Conservation (phyloP, 2,113 vertebrate genomes). For the Poecilia latipinna region DNA sequence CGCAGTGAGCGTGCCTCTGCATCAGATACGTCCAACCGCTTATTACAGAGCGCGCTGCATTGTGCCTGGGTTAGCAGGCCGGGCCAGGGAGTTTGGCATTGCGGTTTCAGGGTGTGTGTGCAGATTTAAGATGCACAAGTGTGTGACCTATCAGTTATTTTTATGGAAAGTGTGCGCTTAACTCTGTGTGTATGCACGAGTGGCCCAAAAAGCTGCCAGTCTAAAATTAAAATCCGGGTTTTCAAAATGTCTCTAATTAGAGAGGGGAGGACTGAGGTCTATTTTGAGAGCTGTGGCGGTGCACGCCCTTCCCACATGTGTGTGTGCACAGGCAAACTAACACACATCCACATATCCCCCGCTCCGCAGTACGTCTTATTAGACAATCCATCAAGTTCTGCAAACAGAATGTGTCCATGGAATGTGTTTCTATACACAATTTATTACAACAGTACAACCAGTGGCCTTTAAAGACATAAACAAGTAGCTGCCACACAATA, state of each 20-base stretch:
- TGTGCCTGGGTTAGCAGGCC: conserved; percentile 74
- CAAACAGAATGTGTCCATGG: conserved; percentile 26
- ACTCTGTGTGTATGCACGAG: conserved; percentile 41
- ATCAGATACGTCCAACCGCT: conserved; percentile 67
- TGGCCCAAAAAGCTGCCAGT: conserved; percentile 74
- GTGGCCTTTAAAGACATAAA: conserved; percentile 52
- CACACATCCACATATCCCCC: conserved; percentile 45
- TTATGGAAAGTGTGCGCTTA: conserved; percentile 65
- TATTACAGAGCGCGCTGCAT: conserved; percentile 75
- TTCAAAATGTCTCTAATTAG: conserved; percentile 86
- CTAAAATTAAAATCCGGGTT: conserved; percentile 86
- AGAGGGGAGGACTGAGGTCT: conserved; percentile 76
- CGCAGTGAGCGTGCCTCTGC: conserved; percentile 46
- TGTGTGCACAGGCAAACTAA: conserved; percentile 48
- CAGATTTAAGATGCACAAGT: conserved; percentile 53
- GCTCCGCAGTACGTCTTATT: conserved; percentile 48
- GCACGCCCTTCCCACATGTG: conserved; percentile 77
- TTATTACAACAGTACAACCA: conserved; percentile 38
- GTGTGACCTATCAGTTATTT: conserved; percentile 71
- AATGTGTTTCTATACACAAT: conserved; percentile 27
- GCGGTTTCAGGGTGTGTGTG: conserved; percentile 66
- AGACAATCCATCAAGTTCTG: conserved; percentile 39
- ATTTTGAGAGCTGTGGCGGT: conserved; percentile 80
- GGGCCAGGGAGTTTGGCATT: conserved; percentile 58
- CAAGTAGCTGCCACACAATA: conserved; percentile 51